A percentile compares a stretch with the other conserved stretches of the same genome.
Conservation (phyloP, 1,140 invertebrate genomes). For the Homalodisca vitripennis region DNA sequence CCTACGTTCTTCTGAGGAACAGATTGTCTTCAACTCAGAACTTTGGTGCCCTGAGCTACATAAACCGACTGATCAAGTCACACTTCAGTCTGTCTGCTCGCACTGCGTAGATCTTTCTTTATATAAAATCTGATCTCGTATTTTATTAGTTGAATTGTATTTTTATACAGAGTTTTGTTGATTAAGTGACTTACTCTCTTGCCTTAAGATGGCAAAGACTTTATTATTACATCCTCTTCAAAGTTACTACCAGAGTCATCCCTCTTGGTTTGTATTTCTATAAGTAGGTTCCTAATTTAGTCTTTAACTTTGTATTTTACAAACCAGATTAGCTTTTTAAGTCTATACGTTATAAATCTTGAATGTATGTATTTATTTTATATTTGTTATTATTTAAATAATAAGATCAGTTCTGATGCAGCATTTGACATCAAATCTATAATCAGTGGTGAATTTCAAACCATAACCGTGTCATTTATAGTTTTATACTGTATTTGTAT, state of each 20-base stretch:
- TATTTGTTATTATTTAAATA: too few relatives aligned
- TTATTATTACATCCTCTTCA: too few relatives aligned
- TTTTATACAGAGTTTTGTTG: too few relatives aligned
- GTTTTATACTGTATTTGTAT: too few relatives aligned
- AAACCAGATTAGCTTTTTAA: too few relatives aligned
- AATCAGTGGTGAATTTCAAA: too few relatives aligned
- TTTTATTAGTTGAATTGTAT: not conserved
- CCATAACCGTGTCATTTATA: too few relatives aligned
- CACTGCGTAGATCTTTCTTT: not conserved
- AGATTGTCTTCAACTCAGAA: conserved; percentile 65
- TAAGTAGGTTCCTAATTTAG: conserved; percentile 22
- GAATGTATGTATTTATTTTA: too few relatives aligned
- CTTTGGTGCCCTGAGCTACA: conserved; percentile 59
- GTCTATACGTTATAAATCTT: too few relatives aligned
- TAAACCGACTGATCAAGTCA: conserved; percentile 59
- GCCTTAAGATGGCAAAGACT: not conserved
- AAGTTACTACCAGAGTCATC: not conserved
- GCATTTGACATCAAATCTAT: too few relatives aligned
- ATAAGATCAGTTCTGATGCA: too few relatives aligned
- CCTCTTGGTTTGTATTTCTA: not conserved
- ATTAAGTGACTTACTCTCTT: too few relatives aligned
- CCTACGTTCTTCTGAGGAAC: conserved; percentile 64
- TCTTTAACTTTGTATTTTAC: conserved; percentile 1
- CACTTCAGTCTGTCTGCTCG: conserved; percentile 52
- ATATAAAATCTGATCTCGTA: not conserved